Evolutionary conservation across 2,113 vertebrate species (phyloP), one percentile per base, ranked within the genome.

Genomic region (Australoheros scitulus): DNA sequence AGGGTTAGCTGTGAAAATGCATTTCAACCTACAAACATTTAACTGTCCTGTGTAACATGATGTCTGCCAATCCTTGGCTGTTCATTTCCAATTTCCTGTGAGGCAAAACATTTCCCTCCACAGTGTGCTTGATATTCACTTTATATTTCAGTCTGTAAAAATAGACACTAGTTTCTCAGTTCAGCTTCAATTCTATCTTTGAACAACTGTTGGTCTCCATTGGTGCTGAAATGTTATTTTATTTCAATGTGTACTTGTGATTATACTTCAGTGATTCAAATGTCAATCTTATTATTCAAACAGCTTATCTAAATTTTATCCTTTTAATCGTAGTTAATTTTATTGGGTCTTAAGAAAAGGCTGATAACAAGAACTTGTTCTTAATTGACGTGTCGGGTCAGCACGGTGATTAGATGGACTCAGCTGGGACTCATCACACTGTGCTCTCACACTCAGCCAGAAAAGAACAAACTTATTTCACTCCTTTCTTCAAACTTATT

Each of bases 251-350:
- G 14, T 1, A 11, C 36, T 81, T 81, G 34, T 26, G 58, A 14
- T 82, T 50, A 58, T 57, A 24, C 56, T 74, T 26, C 3, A 43
- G 55, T 34, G 52, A 55, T 58, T 79, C 6, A 57, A 58, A 75
- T 32, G 10, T 41, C 75, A 2, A 65, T 50, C 41, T 74, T 55
- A 61, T 6, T 70, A 70, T 38, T 81, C 2, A 65, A 64, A 38
- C 64, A 68, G 70, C 20, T 14, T 20, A 18, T 63, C 50, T 78
- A 50, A 85, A 61, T 15, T 36, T 43, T 58, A 85, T 60, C 65
- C 63, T 61, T 83, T 60, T 79, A 56, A 56, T 87, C 29, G 63
- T 18, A 55, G 61, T 60, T 58, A 68, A 68, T 9, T 61, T 70
- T 26, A 2, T n/a, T 43, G 24, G 0, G 7, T 22, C 29, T 14